Evolutionary conservation across 2,888 invertebrate genomes (phyloP), one percentile per base, ranked within the genome.

Genomic region (Oxyteleia sp.): DNA sequence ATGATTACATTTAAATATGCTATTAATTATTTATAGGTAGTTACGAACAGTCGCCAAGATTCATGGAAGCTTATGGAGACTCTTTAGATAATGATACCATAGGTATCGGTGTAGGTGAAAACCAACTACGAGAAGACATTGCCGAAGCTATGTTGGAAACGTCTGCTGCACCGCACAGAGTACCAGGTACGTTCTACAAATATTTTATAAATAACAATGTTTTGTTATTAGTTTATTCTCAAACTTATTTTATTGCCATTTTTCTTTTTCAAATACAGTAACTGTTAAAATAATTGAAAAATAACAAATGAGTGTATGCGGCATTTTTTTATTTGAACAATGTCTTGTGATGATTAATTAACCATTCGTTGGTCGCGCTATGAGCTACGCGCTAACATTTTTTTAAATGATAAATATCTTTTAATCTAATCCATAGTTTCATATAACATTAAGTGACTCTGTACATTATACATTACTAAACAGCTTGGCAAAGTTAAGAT

Each of bases 101-200:
- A 8, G 90, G 90, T 11, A 91, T 93, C 38, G 94, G 94, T 8
- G 93, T 95, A 0, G 96, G 97, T 53, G 98, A 98, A 89, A 96
- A 96, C 74, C 96, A 97, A 89, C 94, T 98, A 13, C 95, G 96
- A 86, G 98, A 98, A 93, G 98, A 98, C 93, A 94, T 98, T 66
- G 98, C 98, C 0, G 98, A 98, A 92, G 98, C 98, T 66, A 98
- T 98, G 98, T 95, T 97, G 87, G 98, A 98, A 92, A 96, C 96
- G 16, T 95, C 96, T 5, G 94, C 94, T 10, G 93, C 94, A 32
- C 92, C 93, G 10, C 91, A 93, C 84, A 90, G 94, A 86, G 93
- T 93, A 32, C 91, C 93, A 91, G 94, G 94, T 94, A 92, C 87
- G 91, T 90, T 35, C 43, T 18, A 69, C n/a, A 66, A 66, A 35